A percentile compares a stretch with the other conserved stretches of the same genome.
Conservation (phyloP, 2,113 vertebrate genomes). For the Piprites chloris region DNA sequence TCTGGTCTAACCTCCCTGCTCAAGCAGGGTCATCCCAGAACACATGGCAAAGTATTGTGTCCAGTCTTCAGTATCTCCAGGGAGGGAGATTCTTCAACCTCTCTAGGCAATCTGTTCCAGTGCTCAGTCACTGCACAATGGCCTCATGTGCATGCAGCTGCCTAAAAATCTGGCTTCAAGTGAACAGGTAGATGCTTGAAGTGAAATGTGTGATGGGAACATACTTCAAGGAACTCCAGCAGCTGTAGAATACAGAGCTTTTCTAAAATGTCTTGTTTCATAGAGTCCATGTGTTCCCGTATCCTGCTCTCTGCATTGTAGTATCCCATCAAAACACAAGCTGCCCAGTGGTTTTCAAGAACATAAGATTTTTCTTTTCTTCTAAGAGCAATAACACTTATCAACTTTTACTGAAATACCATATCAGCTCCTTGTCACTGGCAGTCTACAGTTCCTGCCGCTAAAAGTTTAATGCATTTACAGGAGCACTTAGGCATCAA, state of each 20-base stretch:
- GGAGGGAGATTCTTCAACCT: background rate
- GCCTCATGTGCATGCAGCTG: background rate
- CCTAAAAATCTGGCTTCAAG: background rate
- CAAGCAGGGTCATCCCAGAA: background rate
- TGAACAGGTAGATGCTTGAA: background rate
- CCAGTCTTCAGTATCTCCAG: background rate
- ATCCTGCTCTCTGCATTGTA: constrained; percentile 18
- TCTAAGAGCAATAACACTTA: constrained; percentile 53
- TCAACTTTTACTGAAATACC: constrained; percentile 60
- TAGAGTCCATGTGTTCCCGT: background rate
- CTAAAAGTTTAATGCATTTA: constrained; percentile 67
- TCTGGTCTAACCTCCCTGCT: background rate
- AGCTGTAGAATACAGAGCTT: background rate
- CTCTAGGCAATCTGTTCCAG: background rate
- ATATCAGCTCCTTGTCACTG: constrained; percentile 64
- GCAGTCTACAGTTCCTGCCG: constrained; percentile 57
- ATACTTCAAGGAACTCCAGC: background rate
- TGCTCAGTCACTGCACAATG: background rate
- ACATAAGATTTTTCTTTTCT: constrained; percentile 36
- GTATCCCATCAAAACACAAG: constrained; percentile 61
- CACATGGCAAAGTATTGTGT: background rate
- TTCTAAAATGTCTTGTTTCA: background rate
- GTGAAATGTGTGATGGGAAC: background rate
- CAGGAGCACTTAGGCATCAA: constrained; percentile 65
- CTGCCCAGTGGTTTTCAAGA: constrained; percentile 58